Conservation (phyloP, 2,113 vertebrate genomes). For the Pluvialis apricaria region DNA sequence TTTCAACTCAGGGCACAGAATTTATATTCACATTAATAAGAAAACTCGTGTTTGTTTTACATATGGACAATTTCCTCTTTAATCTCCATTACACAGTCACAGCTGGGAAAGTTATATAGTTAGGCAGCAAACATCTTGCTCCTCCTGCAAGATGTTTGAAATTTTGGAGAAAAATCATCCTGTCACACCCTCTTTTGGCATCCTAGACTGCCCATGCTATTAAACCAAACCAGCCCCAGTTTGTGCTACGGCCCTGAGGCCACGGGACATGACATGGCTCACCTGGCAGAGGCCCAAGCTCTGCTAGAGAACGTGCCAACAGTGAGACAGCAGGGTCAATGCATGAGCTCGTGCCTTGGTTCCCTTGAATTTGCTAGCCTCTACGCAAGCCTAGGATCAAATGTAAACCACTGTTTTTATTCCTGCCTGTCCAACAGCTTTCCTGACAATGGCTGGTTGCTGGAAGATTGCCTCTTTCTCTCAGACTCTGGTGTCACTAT, state of each 20-base stretch:
- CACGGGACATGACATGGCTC: neutral
- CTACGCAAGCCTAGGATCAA: neutral
- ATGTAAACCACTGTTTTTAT: rapidly evolving
- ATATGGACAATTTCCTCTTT: neutral
- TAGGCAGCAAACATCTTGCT: neutral
- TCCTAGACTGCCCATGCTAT: neutral
- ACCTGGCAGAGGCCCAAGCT: neutral
- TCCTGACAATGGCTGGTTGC: neutral
- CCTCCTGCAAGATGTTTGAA: neutral
- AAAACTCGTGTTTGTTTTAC: neutral
- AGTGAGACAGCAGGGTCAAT: neutral
- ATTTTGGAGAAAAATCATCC: neutral
- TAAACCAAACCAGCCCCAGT: neutral
- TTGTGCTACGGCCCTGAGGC: neutral
- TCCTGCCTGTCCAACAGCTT: neutral
- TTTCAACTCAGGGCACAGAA: neutral
- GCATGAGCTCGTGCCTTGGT: rapidly evolving
- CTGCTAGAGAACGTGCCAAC: neutral
- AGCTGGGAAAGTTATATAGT: neutral
- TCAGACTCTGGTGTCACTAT: neutral
- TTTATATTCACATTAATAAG: neutral
- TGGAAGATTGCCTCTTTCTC: neutral
- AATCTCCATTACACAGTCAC: neutral
- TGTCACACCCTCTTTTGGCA: neutral
- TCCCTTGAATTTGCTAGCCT: neutral